A percentile compares a stretch with the other conserved stretches of the same genome.
Conservation (phyloP, 2,888 invertebrate species). For the Cremastobaeus sp. region DNA sequence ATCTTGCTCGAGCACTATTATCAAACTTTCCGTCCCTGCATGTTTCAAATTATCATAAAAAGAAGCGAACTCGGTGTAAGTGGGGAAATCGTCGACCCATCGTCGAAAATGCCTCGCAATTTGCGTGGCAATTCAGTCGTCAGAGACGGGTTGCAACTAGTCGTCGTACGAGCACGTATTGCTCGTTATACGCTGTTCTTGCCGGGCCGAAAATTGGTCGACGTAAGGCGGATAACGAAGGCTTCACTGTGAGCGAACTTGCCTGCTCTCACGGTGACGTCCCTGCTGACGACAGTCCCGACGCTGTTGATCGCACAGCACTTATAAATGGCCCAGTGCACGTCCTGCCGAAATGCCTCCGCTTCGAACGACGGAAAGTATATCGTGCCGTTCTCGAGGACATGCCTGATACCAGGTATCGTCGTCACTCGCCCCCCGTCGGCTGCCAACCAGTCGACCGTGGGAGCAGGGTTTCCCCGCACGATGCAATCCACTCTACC, state of each 20-base stretch:
- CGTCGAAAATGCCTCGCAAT: conserved; percentile 20
- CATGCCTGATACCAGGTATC: conserved; percentile 80
- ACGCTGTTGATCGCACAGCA: conserved; percentile 80
- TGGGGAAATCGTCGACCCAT: conserved; percentile 1
- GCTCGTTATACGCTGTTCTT: conserved; percentile 34
- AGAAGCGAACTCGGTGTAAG: neutral
- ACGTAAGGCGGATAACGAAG: conserved; percentile 58
- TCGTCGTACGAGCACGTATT: conserved; percentile 43
- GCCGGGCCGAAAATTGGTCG: conserved; percentile 10
- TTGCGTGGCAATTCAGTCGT: conserved; percentile 20
- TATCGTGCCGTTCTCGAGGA: conserved; percentile 80
- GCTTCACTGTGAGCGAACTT: conserved; percentile 49
- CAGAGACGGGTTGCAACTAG: conserved; percentile 8
- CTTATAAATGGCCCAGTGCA: conserved; percentile 81
- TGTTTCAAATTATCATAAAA: conserved; percentile 21
- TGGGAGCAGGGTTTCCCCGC: conserved; percentile 80
- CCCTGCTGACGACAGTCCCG: conserved; percentile 80
- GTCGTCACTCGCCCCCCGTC: conserved; percentile 80
- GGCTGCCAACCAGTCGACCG: conserved; percentile 80
- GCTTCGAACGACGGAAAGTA: conserved; percentile 81
- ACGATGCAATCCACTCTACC: conserved; percentile 80
- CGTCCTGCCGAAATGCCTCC: conserved; percentile 81
- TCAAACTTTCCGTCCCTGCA: too few relatives aligned
- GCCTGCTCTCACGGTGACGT: conserved; percentile 80
- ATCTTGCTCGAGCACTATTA: too few relatives aligned